Conservation (phyloP, 2,113 vertebrate species). For the Coreoperca whiteheadi region DNA sequence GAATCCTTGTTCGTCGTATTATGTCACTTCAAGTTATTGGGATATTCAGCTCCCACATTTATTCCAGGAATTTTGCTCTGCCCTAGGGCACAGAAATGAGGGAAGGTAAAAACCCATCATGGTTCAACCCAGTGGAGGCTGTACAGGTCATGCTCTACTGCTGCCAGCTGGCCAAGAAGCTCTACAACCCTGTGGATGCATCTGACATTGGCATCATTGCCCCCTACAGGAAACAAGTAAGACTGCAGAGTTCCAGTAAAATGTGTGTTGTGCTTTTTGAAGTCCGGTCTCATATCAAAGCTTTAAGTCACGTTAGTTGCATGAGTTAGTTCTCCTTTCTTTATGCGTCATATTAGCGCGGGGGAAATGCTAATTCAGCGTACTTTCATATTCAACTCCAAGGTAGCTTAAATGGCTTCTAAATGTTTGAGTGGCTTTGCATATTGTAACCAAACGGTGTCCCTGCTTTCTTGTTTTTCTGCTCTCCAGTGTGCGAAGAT, state of each 20-base stretch:
- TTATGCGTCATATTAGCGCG: not conserved
- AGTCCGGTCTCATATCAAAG: not conserved
- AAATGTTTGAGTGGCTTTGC: not conserved
- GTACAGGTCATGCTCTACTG: constrained; percentile 95
- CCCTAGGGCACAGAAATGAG: constrained; percentile 90
- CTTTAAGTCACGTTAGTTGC: not conserved
- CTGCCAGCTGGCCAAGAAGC: constrained; percentile 89
- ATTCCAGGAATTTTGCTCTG: not conserved
- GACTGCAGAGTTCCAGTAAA: not conserved
- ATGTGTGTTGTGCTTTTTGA: not conserved
- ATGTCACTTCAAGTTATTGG: not conserved
- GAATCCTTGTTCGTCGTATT: not conserved
- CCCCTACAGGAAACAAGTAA: constrained; percentile 95
- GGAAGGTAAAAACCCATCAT: constrained; percentile 91
- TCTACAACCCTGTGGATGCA: constrained; percentile 81
- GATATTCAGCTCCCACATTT: not conserved
- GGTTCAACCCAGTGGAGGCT: constrained; percentile 95
- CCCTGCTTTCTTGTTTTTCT: not conserved
- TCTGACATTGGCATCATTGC: constrained; percentile 92
- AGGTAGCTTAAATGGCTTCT: not conserved
- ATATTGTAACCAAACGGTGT: not conserved
- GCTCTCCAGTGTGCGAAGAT: constrained; percentile 92
- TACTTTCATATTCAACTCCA: not conserved
- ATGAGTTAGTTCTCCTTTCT: not conserved
- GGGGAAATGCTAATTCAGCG: not conserved